Conservation (phyloP, 2,797 vertebrate genomes). For the Gouania willdenowi region DNA sequence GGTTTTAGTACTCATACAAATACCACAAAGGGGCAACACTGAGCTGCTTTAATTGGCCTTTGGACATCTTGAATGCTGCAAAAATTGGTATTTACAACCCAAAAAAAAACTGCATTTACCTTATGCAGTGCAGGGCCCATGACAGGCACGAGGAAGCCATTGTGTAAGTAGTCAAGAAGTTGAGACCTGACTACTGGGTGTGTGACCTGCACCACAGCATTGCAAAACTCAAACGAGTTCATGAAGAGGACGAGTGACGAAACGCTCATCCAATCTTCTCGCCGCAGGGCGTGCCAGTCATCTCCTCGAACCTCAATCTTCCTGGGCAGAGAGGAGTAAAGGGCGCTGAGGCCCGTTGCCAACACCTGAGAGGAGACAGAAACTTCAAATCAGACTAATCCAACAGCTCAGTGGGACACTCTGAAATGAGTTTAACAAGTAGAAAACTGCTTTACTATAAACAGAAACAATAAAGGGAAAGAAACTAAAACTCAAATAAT, state of each 20-base stretch:
- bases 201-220: constrained; percentile 92
- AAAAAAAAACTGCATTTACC: constrained; percentile 43
- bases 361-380: constrained; percentile 78
- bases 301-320: constrained; percentile 94
- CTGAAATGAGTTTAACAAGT: no score
- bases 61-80: no score
- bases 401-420: no score
- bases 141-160: constrained; percentile 93
- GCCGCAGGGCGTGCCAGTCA: constrained; percentile 91
- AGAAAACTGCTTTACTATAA: no score
- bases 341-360: constrained; percentile 92
- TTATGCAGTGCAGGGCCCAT: constrained; percentile 91
- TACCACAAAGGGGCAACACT: no score
- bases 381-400: not conserved
- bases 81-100: no score
- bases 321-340: constrained; percentile 95
- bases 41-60: no score
- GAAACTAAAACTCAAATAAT: no score
- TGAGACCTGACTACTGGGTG: constrained; percentile 91
- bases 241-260: constrained; percentile 92
- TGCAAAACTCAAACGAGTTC: constrained; percentile 97
- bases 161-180: constrained; percentile 94
- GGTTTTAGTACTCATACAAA: no score
- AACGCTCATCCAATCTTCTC: constrained; percentile 92
- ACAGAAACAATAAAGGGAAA: no score